phyloP scores from a whole-genome alignment of 2,888 invertebrate genomes.

The Pardosa pseudoannulata region DNA sequence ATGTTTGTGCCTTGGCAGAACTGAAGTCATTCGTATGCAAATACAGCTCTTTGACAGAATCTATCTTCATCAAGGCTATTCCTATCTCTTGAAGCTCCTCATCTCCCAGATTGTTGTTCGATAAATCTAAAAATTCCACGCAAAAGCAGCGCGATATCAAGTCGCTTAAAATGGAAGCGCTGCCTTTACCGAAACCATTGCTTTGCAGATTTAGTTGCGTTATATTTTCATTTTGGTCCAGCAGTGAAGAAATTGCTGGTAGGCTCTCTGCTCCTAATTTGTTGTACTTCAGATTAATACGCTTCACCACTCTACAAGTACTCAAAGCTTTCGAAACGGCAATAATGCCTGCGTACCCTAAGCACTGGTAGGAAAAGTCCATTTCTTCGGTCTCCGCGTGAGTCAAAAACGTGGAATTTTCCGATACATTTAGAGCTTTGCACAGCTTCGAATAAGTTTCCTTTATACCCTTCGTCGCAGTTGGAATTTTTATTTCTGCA shows the following conservation, averaged over 20 bases:
- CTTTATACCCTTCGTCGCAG: not conserved
- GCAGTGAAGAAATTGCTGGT: constrained; percentile 23
- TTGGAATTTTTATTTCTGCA: constrained; percentile 25
- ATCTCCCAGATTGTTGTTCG: constrained; percentile 36
- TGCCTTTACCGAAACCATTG: constrained; percentile 33
- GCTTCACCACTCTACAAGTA: constrained; percentile 1
- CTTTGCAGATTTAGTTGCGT: constrained; percentile 17
- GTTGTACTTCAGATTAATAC: constrained; percentile 34
- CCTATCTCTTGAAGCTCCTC: constrained; percentile 43
- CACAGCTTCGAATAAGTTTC: constrained; percentile 32
- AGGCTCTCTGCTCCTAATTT: constrained; percentile 31
- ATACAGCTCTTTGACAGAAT: constrained; percentile 25
- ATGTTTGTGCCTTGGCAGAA: not conserved
- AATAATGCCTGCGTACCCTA: constrained; percentile 35
- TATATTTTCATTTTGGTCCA: constrained; percentile 39
- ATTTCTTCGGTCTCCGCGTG: constrained; percentile 19
- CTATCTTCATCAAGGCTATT: not conserved
- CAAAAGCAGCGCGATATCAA: constrained; percentile 10
- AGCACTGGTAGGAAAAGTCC: constrained; percentile 43
- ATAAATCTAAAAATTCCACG: constrained; percentile 38
- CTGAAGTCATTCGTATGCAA: constrained; percentile 37
- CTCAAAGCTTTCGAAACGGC: constrained; percentile 38
- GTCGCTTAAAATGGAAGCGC: not conserved
- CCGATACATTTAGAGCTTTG: constrained; percentile 28
- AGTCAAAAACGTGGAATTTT: constrained; percentile 24